phyloP scores from a whole-genome alignment of 2,888 invertebrate genomes.

The Neoascia interrupta region DNA sequence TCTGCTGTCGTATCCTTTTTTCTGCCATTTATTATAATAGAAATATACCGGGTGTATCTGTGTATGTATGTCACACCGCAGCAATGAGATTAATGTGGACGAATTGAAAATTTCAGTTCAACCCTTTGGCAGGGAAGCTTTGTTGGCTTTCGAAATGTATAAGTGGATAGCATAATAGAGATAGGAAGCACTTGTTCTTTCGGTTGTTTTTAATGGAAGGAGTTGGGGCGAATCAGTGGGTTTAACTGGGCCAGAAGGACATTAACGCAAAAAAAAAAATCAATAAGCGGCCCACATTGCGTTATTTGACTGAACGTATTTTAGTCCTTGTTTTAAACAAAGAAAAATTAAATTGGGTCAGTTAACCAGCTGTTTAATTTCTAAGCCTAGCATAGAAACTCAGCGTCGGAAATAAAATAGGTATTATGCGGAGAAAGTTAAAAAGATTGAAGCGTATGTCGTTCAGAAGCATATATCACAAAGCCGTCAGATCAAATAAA shows the following conservation, averaged over 20 bases:
- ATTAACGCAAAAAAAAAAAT: constrained; percentile 30
- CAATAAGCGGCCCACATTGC: constrained; percentile 41
- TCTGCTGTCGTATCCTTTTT: constrained; percentile 35
- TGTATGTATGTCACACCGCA: constrained; percentile 52
- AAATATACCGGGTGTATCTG: constrained; percentile 17
- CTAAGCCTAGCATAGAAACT: too few species aligned
- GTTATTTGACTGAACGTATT: too few species aligned
- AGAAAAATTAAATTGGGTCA: too few species aligned
- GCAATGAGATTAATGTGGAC: constrained; percentile 57
- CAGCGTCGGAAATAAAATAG: too few species aligned
- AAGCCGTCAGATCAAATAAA: too few species aligned
- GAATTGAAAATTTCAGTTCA: constrained; percentile 54
- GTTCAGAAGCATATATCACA: too few species aligned
- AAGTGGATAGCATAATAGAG: constrained; percentile 25
- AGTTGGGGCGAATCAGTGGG: too few species aligned
- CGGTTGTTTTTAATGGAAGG: not conserved
- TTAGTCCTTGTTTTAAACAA: too few species aligned
- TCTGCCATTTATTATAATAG: constrained; percentile 25
- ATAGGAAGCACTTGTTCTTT: constrained; percentile 31
- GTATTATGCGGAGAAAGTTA: too few species aligned
- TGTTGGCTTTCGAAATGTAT: not conserved
- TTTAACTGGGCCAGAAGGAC: constrained; percentile 33
- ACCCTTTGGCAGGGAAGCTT: constrained; percentile 32
- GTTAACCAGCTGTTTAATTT: too few species aligned
- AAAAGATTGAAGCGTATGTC: too few species aligned